Conservation (phyloP, 2,113 vertebrate genomes). For the Serinus canaria region DNA sequence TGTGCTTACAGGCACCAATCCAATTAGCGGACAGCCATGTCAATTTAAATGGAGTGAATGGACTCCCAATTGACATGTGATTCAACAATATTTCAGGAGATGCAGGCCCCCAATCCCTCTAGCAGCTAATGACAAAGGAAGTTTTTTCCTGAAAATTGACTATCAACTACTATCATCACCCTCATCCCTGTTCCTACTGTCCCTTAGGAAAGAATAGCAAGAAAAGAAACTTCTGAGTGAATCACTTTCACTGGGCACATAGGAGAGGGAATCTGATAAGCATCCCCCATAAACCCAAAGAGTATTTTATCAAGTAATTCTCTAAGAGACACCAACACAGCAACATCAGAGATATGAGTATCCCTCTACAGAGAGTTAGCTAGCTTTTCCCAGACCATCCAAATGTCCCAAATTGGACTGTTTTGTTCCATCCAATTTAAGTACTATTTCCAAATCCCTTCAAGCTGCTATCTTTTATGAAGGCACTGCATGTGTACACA, state of each 20-base stretch:
- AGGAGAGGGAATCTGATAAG: not conserved
- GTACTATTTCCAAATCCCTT: not conserved
- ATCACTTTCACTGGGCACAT: not conserved
- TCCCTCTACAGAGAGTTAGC: not conserved
- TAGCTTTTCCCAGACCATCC: not conserved
- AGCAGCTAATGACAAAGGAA: not conserved
- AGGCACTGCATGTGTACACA: not conserved
- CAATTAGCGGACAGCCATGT: not conserved
- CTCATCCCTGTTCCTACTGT: not conserved
- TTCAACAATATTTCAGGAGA: not conserved
- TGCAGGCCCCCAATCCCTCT: not conserved
- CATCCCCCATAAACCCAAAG: not conserved
- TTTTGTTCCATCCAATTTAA: not conserved
- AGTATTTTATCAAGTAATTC: not conserved
- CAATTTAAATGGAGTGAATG: not conserved
- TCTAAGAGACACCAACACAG: not conserved
- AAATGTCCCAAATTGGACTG: not conserved
- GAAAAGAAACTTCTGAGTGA: not conserved
- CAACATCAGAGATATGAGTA: not conserved
- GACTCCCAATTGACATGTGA: not conserved
- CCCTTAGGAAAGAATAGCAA: not conserved
- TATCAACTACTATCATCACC: not conserved
- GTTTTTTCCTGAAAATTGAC: not conserved
- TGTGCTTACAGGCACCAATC: not conserved
- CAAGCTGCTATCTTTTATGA: not conserved